Evolutionary conservation across 2,888 invertebrate genomes (phyloP), one percentile per base, ranked within the genome.

Genomic region (Lamproptera curius): DNA sequence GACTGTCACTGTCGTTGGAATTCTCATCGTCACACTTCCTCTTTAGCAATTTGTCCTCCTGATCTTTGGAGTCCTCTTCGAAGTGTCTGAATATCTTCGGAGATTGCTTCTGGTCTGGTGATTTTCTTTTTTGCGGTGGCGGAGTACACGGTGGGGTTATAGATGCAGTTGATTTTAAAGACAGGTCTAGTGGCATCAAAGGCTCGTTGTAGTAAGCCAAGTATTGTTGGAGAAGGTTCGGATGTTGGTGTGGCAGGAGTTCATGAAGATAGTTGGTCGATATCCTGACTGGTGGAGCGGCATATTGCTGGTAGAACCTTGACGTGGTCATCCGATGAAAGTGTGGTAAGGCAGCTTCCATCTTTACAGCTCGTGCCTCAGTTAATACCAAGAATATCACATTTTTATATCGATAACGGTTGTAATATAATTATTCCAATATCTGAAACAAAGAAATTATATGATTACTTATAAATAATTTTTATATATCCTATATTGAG

Each of bases 91-190:
- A 82, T 73, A 83, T 84, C 77, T 83, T 88, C 4, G 71, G 73
- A 42, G 74, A 66, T 61, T 80, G 82, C 1, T 77, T 73, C 10
- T 57, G 67, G 11, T 78, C 76, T 1, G 57, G 43, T 14, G 58
- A 35, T 60, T 89, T 83, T 49, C 86, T 66, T 66, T 91, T 92
- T 51, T 90, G 89, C 0, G 94, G 94, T 17, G 94, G 93, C 1
- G 94, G 93, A 0, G 93, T 93, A 53, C 92, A 91, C 4, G 94
- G 94, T 9, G 94, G 94, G 0, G 94, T 94, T 63, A 94, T 93
- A 0, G 93, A 93, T 8, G 90, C 88, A 0, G 87, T 87, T n/a
- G 89, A 83, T 69, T 95, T 95, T 16, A 95, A 76, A 15, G 94
- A 94, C 51, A 95, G 78, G 72, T 95, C 95, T 58, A 95, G 78